phyloP scores from a whole-genome alignment of 2,113 vertebrate genomes.

The Callocephalon fimbriatum region DNA sequence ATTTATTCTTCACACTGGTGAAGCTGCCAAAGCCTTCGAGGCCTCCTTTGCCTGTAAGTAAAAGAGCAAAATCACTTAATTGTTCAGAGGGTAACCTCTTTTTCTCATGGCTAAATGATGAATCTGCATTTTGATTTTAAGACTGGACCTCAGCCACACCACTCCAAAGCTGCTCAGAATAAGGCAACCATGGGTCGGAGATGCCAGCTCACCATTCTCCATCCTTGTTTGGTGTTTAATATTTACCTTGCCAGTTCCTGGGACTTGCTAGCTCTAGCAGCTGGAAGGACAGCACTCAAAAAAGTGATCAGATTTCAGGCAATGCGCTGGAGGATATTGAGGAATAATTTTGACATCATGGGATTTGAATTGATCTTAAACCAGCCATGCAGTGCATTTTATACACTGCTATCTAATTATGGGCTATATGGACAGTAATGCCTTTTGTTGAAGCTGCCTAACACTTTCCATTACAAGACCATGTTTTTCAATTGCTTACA shows the following conservation, averaged over 20 bases:
- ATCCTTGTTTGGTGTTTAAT: neutral
- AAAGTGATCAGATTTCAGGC: slow-evolving; percentile 60
- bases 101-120: slow-evolving; percentile 39
- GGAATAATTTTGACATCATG: slow-evolving; percentile 66
- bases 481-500: neutral
- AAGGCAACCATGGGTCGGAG: neutral
- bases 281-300: neutral
- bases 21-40: slow-evolving; percentile 33
- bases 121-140: slow-evolving; percentile 62
- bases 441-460: slow-evolving; percentile 47
- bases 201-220: neutral
- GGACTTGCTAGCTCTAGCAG: neutral
- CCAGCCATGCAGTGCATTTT: slow-evolving; percentile 19
- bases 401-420: slow-evolving; percentile 54
- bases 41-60: slow-evolving; percentile 33
- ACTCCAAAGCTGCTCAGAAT: neutral
- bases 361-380: slow-evolving; percentile 68
- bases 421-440: neutral
- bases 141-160: fast-evolving
- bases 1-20: slow-evolving; percentile 62
- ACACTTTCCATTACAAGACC: neutral
- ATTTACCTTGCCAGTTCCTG: slow-evolving; percentile 12
- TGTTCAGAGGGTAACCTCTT: slow-evolving; percentile 46
- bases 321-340: slow-evolving; percentile 47
- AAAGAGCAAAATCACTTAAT: slow-evolving; percentile 44